Evolutionary conservation across 2,113 vertebrate species (phyloP).

Genomic region (Calyptommatus sinebrachiatus): DNA sequence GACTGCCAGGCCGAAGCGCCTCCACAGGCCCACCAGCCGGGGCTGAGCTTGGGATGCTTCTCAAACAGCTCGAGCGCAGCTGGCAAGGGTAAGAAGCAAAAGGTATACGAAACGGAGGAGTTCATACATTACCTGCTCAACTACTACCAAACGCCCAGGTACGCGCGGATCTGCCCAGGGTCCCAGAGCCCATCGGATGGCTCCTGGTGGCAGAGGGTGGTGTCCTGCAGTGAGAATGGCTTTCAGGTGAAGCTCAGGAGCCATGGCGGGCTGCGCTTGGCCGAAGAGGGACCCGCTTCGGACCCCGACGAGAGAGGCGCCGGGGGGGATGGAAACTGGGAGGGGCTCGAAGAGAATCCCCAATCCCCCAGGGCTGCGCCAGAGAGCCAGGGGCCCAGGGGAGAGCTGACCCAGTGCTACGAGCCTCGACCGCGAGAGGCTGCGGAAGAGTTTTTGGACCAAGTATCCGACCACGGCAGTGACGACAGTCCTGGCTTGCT

Average conservation of each 20-base stretch:
- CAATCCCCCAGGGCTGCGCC: slow-evolving; percentile 27
- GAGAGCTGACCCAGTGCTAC: slow-evolving; percentile 40
- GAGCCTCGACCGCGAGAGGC: slow-evolving; percentile 41
- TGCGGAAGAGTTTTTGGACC: slow-evolving; percentile 8
- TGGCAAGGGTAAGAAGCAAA: slow-evolving; percentile 56
- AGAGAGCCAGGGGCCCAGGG: slow-evolving; percentile 15
- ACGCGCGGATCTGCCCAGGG: slow-evolving; percentile 64
- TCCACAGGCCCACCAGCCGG: slow-evolving; percentile 26
- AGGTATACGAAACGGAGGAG: slow-evolving; percentile 78
- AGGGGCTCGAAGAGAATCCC: slow-evolving; percentile 37
- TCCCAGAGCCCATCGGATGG: slow-evolving; percentile 1
- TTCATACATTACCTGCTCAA: slow-evolving; percentile 79
- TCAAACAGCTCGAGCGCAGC: slow-evolving; percentile 11
- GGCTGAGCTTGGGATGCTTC: neutral
- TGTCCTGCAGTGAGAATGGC: slow-evolving; percentile 54
- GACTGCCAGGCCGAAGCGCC: slow-evolving; percentile 32
- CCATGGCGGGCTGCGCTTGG: slow-evolving; percentile 26
- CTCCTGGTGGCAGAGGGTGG: slow-evolving; percentile 69
- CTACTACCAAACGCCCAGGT: slow-evolving; percentile 69
- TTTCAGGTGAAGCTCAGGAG: slow-evolving; percentile 63
- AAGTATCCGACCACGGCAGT: slow-evolving; percentile 8
- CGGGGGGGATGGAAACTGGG: slow-evolving; percentile 28
- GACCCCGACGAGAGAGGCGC: slow-evolving; percentile 38
- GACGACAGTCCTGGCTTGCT: slow-evolving; percentile 33
- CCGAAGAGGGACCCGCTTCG: slow-evolving; percentile 46